Base-by-base conservation (phyloP, 1,140 invertebrate species). In the Drosophila lowei region DNA sequence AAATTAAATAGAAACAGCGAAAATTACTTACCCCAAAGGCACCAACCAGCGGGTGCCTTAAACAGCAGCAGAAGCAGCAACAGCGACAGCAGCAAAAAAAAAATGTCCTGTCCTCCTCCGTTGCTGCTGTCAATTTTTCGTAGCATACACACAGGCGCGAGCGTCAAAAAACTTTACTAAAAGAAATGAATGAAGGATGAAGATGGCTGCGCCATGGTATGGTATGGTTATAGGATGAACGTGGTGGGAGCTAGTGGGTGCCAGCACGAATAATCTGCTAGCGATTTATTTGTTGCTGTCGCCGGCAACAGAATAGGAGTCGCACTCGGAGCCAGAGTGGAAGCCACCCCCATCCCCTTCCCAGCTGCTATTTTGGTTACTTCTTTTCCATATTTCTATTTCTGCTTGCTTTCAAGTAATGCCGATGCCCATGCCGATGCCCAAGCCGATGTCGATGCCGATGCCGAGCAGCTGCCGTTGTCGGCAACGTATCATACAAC, bases 1-100 rank as follows among this genome's bases (percentile, higher is more conserved):
- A 86, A 86, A 86, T 86, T 86, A 86, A 88, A 83, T 86, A 70
- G 78, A 86, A 86, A 86, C 81, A 86, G 79, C 81, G 81, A 86
- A 88, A 86, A 88, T 86, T 86, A 81, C 81, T 88, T 86, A 86
- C 61, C 66, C 83, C 67, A 83, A 72, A 73, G 65, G 38, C 52
- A 55, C 28, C 34, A 38, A 13, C 0, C 34, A 28, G 41, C 54
- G 41, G 50, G 41, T 58, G 34, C 23, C 52, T 47, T 28, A 21
- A 25, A 48, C 53, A 67, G 34, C 50, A 50, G 30, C 9, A 52
- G 38, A 28, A 34, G 34, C 34, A 23, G 28, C 18, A 41, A 15
- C 53, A 67, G 34, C 50, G 42, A 9, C 7, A 56, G 38, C 44
- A 34, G 34, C 34, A 23, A 21, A 72, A 53, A 65, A 75, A 60